phyloP scores from a whole-genome alignment of 2,797 vertebrate genomes.

The Peromyscus nudipes region DNA sequence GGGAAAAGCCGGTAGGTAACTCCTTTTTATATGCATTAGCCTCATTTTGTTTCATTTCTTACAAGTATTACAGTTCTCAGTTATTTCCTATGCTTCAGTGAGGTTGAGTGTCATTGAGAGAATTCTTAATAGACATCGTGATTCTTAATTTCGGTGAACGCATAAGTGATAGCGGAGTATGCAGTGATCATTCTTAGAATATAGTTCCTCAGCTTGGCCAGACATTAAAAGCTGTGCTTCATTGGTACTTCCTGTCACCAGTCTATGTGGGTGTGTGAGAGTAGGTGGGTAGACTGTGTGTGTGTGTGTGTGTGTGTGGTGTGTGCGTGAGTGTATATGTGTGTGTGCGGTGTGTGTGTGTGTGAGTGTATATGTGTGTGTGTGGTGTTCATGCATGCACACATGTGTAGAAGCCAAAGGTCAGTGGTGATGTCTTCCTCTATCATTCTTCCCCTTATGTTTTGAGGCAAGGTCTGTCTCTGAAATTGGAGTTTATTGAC shows the following conservation, averaged over 20 bases:
- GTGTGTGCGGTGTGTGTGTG: no score
- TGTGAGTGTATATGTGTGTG: no score
- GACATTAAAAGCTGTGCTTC: neutral
- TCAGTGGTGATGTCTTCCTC: neutral
- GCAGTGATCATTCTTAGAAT: conserved; percentile 53
- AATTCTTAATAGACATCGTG: conserved; percentile 76
- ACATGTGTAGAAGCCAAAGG: neutral
- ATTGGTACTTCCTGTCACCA: neutral
- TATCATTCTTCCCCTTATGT: neutral
- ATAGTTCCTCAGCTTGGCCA: neutral
- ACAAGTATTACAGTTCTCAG: conserved; percentile 70
- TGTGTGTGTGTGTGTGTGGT: no score
- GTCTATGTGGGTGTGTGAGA: neutral
- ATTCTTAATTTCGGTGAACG: conserved; percentile 74
- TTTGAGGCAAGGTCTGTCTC: neutral
- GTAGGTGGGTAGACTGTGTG: neutral
- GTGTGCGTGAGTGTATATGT: no score
- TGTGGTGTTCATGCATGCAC: neutral
- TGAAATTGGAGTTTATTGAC: neutral
- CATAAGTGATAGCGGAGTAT: conserved; percentile 44
- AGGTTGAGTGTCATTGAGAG: conserved; percentile 71
- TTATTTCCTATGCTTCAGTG: conserved; percentile 81
- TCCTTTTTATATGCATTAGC: conserved; percentile 77
- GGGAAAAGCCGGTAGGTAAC: conserved; percentile 77
- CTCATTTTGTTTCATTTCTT: conserved; percentile 80